These are phyloP conservation scores for Aspidoscelis tigris DNA, from an alignment of 2,113 vertebrate genomes.

Conservation along the genomic window DNA sequence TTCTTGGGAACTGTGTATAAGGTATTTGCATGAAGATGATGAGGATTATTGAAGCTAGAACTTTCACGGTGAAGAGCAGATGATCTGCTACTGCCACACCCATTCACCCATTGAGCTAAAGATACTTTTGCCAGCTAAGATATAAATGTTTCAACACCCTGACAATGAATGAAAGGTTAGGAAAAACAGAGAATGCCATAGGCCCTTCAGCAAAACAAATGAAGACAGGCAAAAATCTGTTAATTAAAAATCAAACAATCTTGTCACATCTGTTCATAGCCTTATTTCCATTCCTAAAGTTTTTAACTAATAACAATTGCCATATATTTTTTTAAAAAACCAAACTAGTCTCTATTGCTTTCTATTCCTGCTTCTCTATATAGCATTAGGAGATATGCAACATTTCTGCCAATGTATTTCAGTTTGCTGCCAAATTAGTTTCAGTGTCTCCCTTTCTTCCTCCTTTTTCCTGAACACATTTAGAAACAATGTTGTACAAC, in stretches of 20 bases:
- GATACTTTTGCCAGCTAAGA: conserved; percentile 49
- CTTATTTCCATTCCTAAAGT: conserved; percentile 17
- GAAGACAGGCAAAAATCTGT: conserved; percentile 45
- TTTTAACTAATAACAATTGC: not conserved
- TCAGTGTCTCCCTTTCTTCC: not conserved
- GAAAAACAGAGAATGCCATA: conserved; percentile 43
- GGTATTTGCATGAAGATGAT: too few relatives aligned
- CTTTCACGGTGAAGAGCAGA: too few relatives aligned
- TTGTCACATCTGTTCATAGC: conserved; percentile 33
- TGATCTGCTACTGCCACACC: too few relatives aligned
- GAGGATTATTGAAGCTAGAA: too few relatives aligned
- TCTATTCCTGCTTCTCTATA: not conserved
- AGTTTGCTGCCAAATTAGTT: not conserved
- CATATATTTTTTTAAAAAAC: not conserved
- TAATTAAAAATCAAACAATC: conserved; percentile 39
- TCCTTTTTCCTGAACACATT: not conserved
- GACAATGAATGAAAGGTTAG: conserved; percentile 27
- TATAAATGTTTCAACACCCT: conserved; percentile 60
- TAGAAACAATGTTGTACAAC: not conserved
- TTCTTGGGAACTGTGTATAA: too few relatives aligned
- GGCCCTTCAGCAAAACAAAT: conserved; percentile 57
- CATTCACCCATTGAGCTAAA: conserved; percentile 15
- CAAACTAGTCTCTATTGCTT: not conserved
- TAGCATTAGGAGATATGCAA: not conserved
- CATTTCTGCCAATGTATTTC: not conserved